These are phyloP conservation scores for Ptychobarbus kaznakovi DNA, from an alignment of 2,797 vertebrate species.

Conservation along the genomic window DNA sequence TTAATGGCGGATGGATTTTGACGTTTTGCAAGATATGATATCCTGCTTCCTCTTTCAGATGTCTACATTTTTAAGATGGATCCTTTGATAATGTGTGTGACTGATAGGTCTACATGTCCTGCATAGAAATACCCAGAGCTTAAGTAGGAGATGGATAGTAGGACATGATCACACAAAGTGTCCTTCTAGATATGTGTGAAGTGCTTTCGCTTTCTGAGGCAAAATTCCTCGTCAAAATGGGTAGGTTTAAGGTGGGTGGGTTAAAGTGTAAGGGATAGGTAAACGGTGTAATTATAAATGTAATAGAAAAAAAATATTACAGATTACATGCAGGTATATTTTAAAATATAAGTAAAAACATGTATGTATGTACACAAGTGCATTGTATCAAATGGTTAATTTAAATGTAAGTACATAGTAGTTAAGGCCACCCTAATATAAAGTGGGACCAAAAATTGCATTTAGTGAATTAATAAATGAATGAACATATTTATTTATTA, in stretches of 20 bases:
- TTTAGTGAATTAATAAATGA: background rate
- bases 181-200: background rate
- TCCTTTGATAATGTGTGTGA: constrained; percentile 17
- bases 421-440: too few relatives aligned
- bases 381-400: too few relatives aligned
- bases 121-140: background rate
- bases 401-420: too few relatives aligned
- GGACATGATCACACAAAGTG: constrained; percentile 10
- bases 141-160: background rate
- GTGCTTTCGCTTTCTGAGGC: constrained; percentile 12
- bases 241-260: too few relatives aligned
- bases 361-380: too few relatives aligned
- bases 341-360: too few relatives aligned
- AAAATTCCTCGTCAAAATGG: background rate
- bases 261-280: too few relatives aligned
- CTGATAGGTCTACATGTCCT: background rate
- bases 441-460: too few relatives aligned
- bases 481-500: background rate
- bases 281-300: too few relatives aligned
- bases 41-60: background rate
- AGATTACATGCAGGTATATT: too few relatives aligned
- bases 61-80: background rate
- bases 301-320: too few relatives aligned
- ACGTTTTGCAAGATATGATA: background rate
- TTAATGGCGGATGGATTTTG: constrained; percentile 1